A percentile compares a stretch with the other conserved stretches of the same genome.
Conservation (phyloP, 2,797 vertebrate species). For the Peromyscus attwateri region DNA sequence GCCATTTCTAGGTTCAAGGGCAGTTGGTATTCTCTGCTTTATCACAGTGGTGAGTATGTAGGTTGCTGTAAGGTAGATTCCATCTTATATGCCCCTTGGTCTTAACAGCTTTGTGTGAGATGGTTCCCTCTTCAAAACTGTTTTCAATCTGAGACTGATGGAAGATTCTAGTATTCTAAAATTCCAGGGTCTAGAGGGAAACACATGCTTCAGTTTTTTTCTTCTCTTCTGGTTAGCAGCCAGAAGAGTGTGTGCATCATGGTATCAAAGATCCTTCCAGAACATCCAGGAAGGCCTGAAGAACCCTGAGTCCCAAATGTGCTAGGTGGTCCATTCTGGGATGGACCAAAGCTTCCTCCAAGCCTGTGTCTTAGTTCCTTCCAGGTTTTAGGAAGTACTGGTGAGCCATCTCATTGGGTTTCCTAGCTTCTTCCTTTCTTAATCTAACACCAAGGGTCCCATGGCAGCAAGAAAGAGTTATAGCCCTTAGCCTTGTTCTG, state of each 20-base stretch:
- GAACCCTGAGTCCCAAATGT: neutral
- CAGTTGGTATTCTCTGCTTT: neutral
- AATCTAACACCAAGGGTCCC: neutral
- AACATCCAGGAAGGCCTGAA: neutral
- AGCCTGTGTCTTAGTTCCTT: neutral
- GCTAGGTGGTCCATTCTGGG: neutral
- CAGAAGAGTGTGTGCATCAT: neutral
- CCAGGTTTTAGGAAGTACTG: neutral
- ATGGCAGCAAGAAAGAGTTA: neutral
- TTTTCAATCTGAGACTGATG: neutral
- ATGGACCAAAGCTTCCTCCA: neutral
- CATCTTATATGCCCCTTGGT: accelerated
- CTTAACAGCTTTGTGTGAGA: neutral
- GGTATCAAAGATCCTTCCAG: neutral
- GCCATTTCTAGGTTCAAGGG: neutral
- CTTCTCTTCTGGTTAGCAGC: neutral
- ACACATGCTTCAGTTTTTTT: neutral
- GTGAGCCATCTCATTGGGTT: neutral
- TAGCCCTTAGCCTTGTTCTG: neutral
- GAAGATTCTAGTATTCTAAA: too few relatives aligned
- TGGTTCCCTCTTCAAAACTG: neutral
- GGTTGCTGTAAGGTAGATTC: neutral
- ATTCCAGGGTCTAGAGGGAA: neutral
- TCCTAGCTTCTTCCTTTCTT: neutral
- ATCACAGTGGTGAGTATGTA: accelerated